A percentile compares a stretch with the other conserved stretches of the same genome.
These are phyloP conservation scores for Lycopodina hypogea DNA, from an alignment of 37 sponge, comb jelly and placozoan species.

Conservation along the genomic window DNA sequence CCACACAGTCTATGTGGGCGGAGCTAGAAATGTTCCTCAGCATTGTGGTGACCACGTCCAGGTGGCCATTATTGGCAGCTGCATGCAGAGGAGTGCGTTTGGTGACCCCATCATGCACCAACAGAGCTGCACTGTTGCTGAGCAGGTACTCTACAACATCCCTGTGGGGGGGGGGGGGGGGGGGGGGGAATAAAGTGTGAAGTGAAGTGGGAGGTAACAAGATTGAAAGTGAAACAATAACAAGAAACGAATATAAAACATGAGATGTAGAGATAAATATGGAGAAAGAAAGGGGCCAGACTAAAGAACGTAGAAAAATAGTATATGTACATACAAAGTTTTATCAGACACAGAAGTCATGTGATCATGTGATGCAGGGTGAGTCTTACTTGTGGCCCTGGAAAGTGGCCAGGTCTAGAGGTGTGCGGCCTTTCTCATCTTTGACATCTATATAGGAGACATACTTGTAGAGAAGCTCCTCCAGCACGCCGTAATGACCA, in stretches of 20 bases:
- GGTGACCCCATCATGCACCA: constrained; percentile 58
- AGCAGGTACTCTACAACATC: constrained; percentile 66
- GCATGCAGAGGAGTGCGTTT: constrained; percentile 84
- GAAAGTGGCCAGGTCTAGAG: constrained; percentile 82
- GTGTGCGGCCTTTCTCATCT: constrained; percentile 82
- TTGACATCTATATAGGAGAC: constrained; percentile 55
- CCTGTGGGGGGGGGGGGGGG: constrained; percentile 32
- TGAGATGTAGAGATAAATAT: too few species aligned
- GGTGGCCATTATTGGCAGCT: constrained; percentile 81
- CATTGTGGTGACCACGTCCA: constrained; percentile 51
- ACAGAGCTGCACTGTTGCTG: constrained; percentile 50
- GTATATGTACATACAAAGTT: too few species aligned
- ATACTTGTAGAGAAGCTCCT: constrained; percentile 66
- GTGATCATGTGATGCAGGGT: too few species aligned
- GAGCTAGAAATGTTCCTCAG: constrained; percentile 51
- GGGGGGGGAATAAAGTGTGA: background rate
- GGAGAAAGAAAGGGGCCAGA: background rate
- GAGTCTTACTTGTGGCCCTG: constrained; percentile 78
- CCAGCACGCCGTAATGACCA: constrained; percentile 71
- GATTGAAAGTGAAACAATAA: background rate
- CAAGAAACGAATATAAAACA: background rate
- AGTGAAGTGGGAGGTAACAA: background rate
- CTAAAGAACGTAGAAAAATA: background rate
- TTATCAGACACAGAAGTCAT: background rate
- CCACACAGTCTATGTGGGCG: constrained; percentile 61